These are phyloP conservation scores for Tuta absoluta DNA, from an alignment of 2,888 invertebrate genomes.

Conservation along the genomic window DNA sequence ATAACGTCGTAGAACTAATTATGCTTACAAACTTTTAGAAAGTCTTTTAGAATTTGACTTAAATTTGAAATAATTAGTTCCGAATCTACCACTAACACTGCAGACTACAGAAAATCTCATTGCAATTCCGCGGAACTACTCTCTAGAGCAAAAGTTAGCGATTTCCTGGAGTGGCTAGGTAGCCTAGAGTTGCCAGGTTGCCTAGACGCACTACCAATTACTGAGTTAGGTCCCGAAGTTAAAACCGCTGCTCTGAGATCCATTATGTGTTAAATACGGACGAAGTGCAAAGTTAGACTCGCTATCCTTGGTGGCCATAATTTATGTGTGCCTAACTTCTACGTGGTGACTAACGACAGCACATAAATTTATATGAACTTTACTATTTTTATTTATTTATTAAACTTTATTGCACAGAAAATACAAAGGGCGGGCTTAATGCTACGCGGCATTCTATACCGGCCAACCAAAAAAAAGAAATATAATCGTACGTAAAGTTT, in stretches of 20 bases:
- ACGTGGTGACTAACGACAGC: slow-evolving; percentile 36
- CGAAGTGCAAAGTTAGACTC: slow-evolving; percentile 79
- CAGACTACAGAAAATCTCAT: neutral
- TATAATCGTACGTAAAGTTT: too few relatives aligned
- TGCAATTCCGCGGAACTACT: slow-evolving; percentile 11
- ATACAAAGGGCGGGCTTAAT: too few relatives aligned
- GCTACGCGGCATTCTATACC: too few relatives aligned
- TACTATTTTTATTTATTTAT: too few relatives aligned
- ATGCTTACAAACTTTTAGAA: too few relatives aligned
- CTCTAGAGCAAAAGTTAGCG: slow-evolving; percentile 13
- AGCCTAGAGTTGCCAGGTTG: neutral
- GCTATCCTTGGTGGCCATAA: slow-evolving; percentile 76
- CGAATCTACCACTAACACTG: neutral
- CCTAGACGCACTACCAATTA: slow-evolving; percentile 69
- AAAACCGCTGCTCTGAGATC: slow-evolving; percentile 67
- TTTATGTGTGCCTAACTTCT: slow-evolving; percentile 74
- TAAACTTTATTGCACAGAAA: too few relatives aligned
- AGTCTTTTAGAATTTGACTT: neutral
- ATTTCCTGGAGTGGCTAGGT: slow-evolving; percentile 11
- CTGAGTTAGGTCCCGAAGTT: slow-evolving; percentile 63
- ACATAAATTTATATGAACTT: slow-evolving; percentile 19
- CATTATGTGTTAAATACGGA: slow-evolving; percentile 78
- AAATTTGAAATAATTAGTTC: neutral
- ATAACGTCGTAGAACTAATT: too few relatives aligned
- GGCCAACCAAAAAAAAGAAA: too few relatives aligned